Base-by-base conservation (phyloP, 2,797 vertebrate species). In the Typhlichthys subterraneus region DNA sequence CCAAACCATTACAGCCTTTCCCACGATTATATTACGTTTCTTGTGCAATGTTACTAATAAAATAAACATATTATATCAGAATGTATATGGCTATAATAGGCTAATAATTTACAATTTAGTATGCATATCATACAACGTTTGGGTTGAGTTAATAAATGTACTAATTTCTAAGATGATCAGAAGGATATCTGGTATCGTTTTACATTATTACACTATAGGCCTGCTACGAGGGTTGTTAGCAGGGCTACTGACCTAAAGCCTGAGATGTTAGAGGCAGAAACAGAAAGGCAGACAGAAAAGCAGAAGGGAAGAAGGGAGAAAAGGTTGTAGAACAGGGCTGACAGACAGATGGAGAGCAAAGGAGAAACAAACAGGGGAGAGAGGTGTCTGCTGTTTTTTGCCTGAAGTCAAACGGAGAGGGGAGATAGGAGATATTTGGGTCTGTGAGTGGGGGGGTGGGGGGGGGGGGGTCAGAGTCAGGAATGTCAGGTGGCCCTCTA, bases 401-500 rank as follows among this genome's bases (percentile, higher is more conserved):
- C 84, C 79, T 81, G 73, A 70, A 85, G 84, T 71, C 33, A 81
- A 59, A 70, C 17, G 58, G 68, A 66, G 61, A 53, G 56, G 33
- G 60, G 67, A 67, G 46, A 11, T 59, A 57, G 50, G 23, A 65
- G 52, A 58, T 67, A 57, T 55, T 69, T 61, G 29, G 38, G 6
- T 3, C 14, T n/a, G 48, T 48, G 29, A 15, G 29, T 50, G 12
- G 12, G 17, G 80, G 80, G 86, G 85, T 91, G 38, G 52, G 14
- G 46, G 38, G 13, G 55, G 76, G 80, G 80, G 80, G 86, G 85
- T 91, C 86, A 85, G 76, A 80, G 87, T 78, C 79, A 83, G 92
- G 92, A 93, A 93, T 94, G 90, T 92, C 86, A 91, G 92, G 90
- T 92, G 91, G 89, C 87, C 91, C 91, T 93, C 73, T 85, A 82